Evolutionary conservation across 2,113 vertebrate species (phyloP), one percentile per base, ranked within the genome.

Genomic region (Chaetura pelagica): DNA sequence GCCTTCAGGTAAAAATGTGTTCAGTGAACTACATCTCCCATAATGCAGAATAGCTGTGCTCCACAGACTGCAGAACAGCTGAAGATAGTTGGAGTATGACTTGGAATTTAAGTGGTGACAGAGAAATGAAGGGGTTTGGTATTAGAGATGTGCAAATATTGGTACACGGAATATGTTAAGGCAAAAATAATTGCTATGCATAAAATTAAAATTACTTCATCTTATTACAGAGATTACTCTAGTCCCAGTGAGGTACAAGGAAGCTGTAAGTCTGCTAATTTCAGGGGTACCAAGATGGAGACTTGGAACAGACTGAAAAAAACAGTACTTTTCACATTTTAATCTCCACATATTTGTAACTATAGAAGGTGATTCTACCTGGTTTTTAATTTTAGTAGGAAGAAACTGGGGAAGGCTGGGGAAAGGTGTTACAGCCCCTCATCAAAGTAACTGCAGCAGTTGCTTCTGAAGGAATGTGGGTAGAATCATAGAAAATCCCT

Each of bases 1-100:
- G 72, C 95, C 92, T 97, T 97, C 84, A 97, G 96, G 96, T 98
- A 74, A 96, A 98, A 96, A 94, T 88, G 74, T 94, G 90, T 87
- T 96, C 68, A 90, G 59, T 93, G 92, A 95, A 96, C 92, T 97
- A 96, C 91, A 57, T 97, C 96, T 96, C 88, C 92, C 88, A 92
- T 96, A 97, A 89, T 96, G 93, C 89, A 96, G 76, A 96, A 96
- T 94, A 87, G 79, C 74, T 76, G 68, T 92, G 90, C 93, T 97
- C 92, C 82, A 85, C 78, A 83, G 87, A 90, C 78, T 94, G 62
- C 62, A 88, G 78, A 97, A 92, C 64, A 95, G 79, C 88, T 96
- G 73, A 49, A 62, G 46, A 89, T 80, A 95, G 59, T 93, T 96
- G 77, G 32, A 91, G 51, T 24, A 7, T 92, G 84, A 76, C 96